These are phyloP conservation scores for Serripes groenlandicus DNA, from an alignment of 2,888 invertebrate genomes.

Conservation along the genomic window DNA sequence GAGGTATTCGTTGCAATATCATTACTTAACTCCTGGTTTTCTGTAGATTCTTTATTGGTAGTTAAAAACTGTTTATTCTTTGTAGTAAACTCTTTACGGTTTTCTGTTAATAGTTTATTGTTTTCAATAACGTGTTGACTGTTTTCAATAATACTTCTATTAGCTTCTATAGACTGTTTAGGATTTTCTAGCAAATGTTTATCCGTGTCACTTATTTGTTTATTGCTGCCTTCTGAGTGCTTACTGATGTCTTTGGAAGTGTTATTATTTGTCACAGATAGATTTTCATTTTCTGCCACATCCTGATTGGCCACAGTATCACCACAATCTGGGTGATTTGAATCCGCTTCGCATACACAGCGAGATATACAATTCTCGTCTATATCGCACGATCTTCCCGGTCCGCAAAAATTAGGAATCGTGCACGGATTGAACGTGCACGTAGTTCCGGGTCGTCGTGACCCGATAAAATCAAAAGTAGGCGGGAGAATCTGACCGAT, in stretches of 20 bases:
- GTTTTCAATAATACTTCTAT: too few species aligned
- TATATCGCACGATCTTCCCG: constrained; percentile 43
- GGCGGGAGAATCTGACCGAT: neutral
- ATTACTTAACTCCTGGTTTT: neutral
- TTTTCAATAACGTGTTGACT: too few species aligned
- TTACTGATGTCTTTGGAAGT: too few species aligned
- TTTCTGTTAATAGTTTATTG: too few species aligned
- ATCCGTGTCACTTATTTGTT: too few species aligned
- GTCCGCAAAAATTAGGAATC: constrained; percentile 46
- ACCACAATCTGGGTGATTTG: constrained; percentile 32
- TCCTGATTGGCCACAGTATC: neutral
- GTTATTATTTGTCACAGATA: too few species aligned
- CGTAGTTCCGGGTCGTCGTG: constrained; percentile 20
- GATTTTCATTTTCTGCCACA: too few species aligned
- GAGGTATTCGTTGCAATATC: constrained; percentile 21
- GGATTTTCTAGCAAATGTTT: neutral
- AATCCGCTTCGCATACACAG: constrained; percentile 33
- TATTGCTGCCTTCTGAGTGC: too few species aligned
- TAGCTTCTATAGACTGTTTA: neutral
- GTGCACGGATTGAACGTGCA: constrained; percentile 55
- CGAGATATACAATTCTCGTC: constrained; percentile 39
- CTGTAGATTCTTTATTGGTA: neutral
- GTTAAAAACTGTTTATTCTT: too few species aligned
- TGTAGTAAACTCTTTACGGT: too few species aligned
- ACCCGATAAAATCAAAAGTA: neutral